phyloP scores from a whole-genome alignment of 2,797 vertebrate species.

The Cynopterus sphinx region DNA sequence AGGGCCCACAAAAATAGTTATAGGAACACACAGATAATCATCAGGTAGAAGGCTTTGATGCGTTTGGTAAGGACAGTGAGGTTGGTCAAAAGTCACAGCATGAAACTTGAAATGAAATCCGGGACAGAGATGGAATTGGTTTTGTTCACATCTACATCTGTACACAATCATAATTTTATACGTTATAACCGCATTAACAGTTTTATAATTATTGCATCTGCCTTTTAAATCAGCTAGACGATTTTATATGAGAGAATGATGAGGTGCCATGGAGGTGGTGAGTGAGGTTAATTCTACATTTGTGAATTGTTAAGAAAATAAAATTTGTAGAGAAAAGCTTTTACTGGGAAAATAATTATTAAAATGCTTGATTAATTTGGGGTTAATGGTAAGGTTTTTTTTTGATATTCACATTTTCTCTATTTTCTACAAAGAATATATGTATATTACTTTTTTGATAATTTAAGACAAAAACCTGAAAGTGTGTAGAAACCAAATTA shows the following conservation, averaged over 20 bases:
- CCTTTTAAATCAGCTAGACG: neutral
- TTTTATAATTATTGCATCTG: neutral
- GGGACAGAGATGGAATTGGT: neutral
- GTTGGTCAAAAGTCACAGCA: neutral
- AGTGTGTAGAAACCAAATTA: neutral
- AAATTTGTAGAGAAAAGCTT: neutral
- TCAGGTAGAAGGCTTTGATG: neutral
- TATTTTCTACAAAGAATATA: neutral
- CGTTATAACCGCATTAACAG: neutral
- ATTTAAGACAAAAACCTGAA: neutral
- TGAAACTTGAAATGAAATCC: neutral
- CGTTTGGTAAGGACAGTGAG: neutral
- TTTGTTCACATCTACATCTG: neutral
- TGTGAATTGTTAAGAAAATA: neutral
- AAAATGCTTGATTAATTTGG: conserved; percentile 1
- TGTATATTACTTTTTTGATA: neutral
- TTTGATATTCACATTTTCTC: neutral
- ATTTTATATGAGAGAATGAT: neutral
- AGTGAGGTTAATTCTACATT: neutral
- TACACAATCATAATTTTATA: neutral
- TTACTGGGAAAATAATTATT: conserved; percentile 21
- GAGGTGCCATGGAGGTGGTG: neutral
- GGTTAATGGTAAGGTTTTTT: neutral
- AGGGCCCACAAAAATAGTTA: neutral
- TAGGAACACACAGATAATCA: neutral